Base-by-base conservation (phyloP, 2,797 vertebrate genomes). In the Botia almorhae region DNA sequence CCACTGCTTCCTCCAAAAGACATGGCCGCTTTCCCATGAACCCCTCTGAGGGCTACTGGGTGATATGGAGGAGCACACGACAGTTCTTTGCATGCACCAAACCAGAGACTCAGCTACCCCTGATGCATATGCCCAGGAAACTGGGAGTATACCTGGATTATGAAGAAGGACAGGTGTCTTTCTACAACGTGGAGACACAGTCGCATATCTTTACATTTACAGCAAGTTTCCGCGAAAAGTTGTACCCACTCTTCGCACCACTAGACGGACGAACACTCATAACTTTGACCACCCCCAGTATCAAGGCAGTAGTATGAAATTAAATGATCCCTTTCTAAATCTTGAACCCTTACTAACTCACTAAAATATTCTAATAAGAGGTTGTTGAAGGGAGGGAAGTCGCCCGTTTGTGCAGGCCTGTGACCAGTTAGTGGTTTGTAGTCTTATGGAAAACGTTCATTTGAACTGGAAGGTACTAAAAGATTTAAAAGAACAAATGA, bases 21-120 rank as follows among this genome's bases (percentile, higher is more conserved):
- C 78, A 86, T 0, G 92, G 93, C 2, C 88, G 89, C 8, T 85
- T 91, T 82, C 76, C 90, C 80, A 93, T 94, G 91, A 87, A 4
- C 29, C 92, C 93, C 0, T 82, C 81, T 60, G 48, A 78, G 0
- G 89, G 91, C 19, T 94, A 87, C 87, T 93, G 92, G 88, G 75
- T 79, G 0, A 50, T 88, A 43, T 89, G 88, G 88, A 77, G 64
- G 43, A 89, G 87, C 82, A 86, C 81, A 1, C 67, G 80, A 13
- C 87, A 89, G 70, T 87, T 87, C 80, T 89, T 85, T 4, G 88
- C 88, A 69, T 87, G 87, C 80, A 87, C 87, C 51, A 74, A 77
- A n/a, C 87, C 87, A 0, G 87, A 86, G 39, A 88, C 84, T 0
- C 50, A 65, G 8, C 81, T 89, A 8, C 86, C 87, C 10, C 26